Conservation (phyloP, 37 sponge, comb jelly and placozoan genomes). For the Oopsacas minuta region DNA sequence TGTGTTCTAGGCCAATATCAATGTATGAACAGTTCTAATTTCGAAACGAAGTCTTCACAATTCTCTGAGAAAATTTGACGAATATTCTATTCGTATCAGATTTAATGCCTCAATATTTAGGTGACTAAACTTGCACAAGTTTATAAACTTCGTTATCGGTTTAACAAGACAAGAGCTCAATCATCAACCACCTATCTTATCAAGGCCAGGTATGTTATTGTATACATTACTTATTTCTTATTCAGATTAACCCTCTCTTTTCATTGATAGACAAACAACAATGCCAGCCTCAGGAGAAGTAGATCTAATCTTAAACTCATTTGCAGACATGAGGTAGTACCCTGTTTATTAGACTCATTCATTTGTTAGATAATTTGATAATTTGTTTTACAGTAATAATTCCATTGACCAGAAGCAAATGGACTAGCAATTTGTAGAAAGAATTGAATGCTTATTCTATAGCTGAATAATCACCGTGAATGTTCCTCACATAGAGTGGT, state of each 20-base stretch:
- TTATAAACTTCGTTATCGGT: constrained; percentile 62
- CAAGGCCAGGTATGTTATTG: constrained; percentile 43
- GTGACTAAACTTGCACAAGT: constrained; percentile 55
- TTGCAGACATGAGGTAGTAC: background rate
- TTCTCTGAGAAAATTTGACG: no score
- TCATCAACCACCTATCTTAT: constrained; percentile 42
- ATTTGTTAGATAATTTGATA: background rate
- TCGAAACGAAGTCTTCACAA: no score
- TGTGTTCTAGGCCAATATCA: no score
- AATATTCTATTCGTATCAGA: no score
- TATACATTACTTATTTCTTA: background rate
- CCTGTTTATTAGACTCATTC: background rate
- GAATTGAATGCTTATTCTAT: no score
- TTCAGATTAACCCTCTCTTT: background rate
- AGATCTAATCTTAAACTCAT: constrained; percentile 38
- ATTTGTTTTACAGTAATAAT: background rate
- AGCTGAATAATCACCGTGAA: no score
- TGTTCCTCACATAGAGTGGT: no score
- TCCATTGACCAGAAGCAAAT: background rate
- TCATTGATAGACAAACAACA: constrained; percentile 44
- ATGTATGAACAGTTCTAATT: no score
- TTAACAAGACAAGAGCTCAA: constrained; percentile 40
- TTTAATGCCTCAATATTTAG: constrained; percentile 9
- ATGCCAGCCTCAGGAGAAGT: constrained; percentile 60
- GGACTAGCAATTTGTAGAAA: background rate